Percentiles rank a stretch among this genome's conserved stretches.
Conservation (phyloP, 2,113 vertebrate genomes). For the Maccullochella peelii region DNA sequence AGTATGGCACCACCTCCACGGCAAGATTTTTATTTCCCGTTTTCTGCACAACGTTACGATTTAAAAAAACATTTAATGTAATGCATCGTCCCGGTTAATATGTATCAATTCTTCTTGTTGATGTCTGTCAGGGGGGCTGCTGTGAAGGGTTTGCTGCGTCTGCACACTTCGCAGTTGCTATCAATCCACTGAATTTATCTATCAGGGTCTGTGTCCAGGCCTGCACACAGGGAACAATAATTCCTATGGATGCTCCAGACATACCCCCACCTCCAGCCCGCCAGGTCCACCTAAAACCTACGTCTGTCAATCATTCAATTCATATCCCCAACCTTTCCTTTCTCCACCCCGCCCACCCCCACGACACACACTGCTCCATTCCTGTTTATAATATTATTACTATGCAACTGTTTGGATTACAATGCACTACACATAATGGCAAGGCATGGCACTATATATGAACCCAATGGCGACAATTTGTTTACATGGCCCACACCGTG, state of each 20-base stretch:
- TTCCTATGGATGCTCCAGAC: slow-evolving; percentile 81
- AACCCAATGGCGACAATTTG: slow-evolving; percentile 68
- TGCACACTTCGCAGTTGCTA: slow-evolving; percentile 68
- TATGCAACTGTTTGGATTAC: slow-evolving; percentile 78
- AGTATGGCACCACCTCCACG: slow-evolving; percentile 8
- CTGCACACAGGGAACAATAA: slow-evolving; percentile 79
- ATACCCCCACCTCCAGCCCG: slow-evolving; percentile 71
- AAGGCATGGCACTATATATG: slow-evolving; percentile 45
- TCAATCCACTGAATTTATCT: slow-evolving; percentile 73
- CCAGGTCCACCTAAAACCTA: slow-evolving; percentile 80
- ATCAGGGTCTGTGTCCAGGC: slow-evolving; percentile 67
- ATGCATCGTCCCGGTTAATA: slow-evolving; percentile 31
- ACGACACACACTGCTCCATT: slow-evolving; percentile 76
- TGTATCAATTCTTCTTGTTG: slow-evolving; percentile 66
- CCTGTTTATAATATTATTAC: slow-evolving; percentile 80
- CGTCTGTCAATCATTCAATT: slow-evolving; percentile 85
- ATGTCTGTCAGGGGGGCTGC: slow-evolving; percentile 69
- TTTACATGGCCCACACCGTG: slow-evolving; percentile 67
- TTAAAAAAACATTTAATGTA: slow-evolving; percentile 17
- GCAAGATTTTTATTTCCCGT: not conserved
- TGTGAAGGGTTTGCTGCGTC: slow-evolving; percentile 68
- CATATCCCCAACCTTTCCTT: slow-evolving; percentile 81
- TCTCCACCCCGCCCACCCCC: slow-evolving; percentile 81
- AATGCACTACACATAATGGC: slow-evolving; percentile 71
- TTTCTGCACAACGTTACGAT: not conserved